Percentiles rank a stretch among this genome's conserved stretches.
Evolutionary conservation across 2,888 invertebrate genomes (phyloP).

Genomic region (Acheta domesticus): DNA sequence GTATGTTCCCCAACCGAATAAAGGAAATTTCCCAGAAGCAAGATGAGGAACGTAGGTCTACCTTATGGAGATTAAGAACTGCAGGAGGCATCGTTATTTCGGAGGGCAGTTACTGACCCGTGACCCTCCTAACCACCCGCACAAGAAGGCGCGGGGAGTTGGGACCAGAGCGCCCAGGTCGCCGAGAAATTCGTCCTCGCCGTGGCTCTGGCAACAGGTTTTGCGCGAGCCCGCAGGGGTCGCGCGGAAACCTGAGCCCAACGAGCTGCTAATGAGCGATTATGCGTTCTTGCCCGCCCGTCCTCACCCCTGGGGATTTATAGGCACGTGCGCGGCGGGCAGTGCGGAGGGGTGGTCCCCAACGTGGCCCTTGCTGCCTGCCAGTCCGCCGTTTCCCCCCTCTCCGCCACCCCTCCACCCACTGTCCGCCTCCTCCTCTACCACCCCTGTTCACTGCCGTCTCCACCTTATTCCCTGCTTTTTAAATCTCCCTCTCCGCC

Average conservation of each 20-base stretch:
- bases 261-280: conserved; percentile 3
- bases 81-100: too few relatives aligned
- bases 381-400: too few relatives aligned
- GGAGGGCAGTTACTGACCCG: too few relatives aligned
- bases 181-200: background rate
- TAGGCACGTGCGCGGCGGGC: background rate
- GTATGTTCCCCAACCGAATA: too few relatives aligned
- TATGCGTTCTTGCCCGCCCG: conserved; percentile 2
- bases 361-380: background rate
- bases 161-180: too few relatives aligned
- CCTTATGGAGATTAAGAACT: too few relatives aligned
- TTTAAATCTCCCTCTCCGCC: background rate
- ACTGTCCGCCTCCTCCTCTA: too few relatives aligned
- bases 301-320: background rate
- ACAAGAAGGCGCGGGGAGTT: too few relatives aligned
- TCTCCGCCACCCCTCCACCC: too few relatives aligned
- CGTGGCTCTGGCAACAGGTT: background rate
- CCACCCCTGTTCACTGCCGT: background rate
- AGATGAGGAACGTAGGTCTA: too few relatives aligned
- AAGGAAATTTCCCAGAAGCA: too few relatives aligned
- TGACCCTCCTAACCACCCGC: too few relatives aligned
- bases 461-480: background rate
- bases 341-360: background rate
- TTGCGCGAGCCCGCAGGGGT: background rate
- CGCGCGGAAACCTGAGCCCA: background rate